These are phyloP conservation scores for Pyrgilauda ruficollis DNA, from an alignment of 2,113 vertebrate genomes.

Conservation along the genomic window DNA sequence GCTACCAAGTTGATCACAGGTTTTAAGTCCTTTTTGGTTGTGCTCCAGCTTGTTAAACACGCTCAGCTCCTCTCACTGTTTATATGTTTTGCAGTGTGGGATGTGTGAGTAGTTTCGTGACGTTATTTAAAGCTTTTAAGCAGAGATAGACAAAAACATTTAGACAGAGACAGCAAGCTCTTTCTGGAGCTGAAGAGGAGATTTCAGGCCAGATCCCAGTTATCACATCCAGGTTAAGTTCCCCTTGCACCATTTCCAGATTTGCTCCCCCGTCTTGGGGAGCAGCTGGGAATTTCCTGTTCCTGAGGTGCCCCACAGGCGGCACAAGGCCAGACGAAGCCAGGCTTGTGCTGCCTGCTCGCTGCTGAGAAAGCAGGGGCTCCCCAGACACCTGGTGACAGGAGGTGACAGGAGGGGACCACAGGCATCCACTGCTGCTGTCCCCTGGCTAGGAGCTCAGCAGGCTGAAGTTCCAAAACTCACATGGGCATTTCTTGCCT, in stretches of 20 bases:
- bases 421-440: background rate
- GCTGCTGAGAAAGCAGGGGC: accelerated
- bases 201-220: background rate
- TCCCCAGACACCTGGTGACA: background rate
- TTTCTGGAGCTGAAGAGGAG: background rate
- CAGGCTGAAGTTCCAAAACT: background rate
- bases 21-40: background rate
- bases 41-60: background rate
- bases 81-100: background rate
- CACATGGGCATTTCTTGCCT: background rate
- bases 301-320: background rate
- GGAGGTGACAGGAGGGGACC: background rate
- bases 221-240: background rate
- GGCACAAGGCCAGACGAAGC: background rate
- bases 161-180: background rate
- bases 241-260: background rate
- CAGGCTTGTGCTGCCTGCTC: background rate
- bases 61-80: background rate
- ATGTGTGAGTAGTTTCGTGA: background rate
- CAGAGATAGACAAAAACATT: conserved; percentile 23
- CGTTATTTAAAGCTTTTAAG: conserved; percentile 23
- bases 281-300: background rate
- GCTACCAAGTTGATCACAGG: background rate
- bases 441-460: background rate
- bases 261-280: background rate